phyloP scores from a whole-genome alignment of 2,797 vertebrate species.

The Melanotaenia trifasciata region DNA sequence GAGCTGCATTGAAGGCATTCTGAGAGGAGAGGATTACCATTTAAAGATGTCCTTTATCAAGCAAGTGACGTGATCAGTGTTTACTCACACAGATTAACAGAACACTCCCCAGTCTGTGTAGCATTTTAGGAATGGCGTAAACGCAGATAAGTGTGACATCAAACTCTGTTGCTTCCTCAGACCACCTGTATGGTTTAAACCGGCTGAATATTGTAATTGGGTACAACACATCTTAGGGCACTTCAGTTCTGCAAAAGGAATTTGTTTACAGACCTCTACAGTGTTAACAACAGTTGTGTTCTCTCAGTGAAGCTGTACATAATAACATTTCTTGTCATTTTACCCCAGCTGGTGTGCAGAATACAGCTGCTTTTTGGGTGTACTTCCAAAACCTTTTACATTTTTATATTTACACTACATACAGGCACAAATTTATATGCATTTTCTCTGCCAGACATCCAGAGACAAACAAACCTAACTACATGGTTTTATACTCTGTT shows the following conservation, averaged over 20 bases:
- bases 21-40: conserved; percentile 45
- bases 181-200: conserved; percentile 58
- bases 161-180: background rate
- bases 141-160: conserved; percentile 51
- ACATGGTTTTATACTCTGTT: no score
- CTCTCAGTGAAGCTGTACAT: conserved; percentile 11
- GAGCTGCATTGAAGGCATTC: conserved; percentile 25
- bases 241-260: conserved; percentile 30
- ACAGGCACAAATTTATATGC: background rate
- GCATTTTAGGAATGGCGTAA: conserved; percentile 36
- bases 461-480: background rate
- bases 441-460: background rate
- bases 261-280: conserved; percentile 54
- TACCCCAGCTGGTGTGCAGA: background rate
- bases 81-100: conserved; percentile 51
- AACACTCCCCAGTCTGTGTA: conserved; percentile 42
- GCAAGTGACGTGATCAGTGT: conserved; percentile 38
- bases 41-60: conserved; percentile 37
- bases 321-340: background rate
- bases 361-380: background rate
- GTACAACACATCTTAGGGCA: conserved; percentile 39
- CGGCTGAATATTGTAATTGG: conserved; percentile 39
- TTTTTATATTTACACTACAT: background rate
- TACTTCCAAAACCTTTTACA: background rate
- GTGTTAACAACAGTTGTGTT: conserved; percentile 23